These are phyloP conservation scores for Drosophila borborema DNA, from an alignment of 2,888 invertebrate species.

Conservation along the genomic window DNA sequence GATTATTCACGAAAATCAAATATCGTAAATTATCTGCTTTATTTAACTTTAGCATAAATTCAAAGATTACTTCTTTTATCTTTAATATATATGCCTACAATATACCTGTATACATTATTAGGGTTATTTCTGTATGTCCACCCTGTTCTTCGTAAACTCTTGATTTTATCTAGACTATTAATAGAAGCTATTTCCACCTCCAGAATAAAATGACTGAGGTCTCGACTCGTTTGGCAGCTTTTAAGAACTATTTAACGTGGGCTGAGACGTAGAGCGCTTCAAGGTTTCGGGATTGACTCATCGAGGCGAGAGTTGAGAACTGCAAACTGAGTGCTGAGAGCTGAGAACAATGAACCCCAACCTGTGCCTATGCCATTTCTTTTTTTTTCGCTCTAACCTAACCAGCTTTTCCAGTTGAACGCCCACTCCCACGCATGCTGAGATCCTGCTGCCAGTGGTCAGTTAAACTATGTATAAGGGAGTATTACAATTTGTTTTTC, in stretches of 20 bases:
- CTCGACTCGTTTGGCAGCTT: conserved; percentile 44
- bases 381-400: conserved; percentile 3
- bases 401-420: conserved; percentile 45
- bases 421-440: conserved; percentile 31
- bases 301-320: conserved; percentile 26
- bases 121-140: neutral
- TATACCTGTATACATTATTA: neutral
- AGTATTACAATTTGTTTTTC: neutral
- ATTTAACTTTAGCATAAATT: neutral
- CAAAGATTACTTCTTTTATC: neutral
- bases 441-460: neutral
- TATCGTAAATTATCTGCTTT: neutral
- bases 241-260: conserved; percentile 9
- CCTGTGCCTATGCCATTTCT: conserved; percentile 13
- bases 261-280: conserved; percentile 13
- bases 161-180: conserved; percentile 6
- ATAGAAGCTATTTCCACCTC: neutral
- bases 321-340: neutral
- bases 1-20: neutral
- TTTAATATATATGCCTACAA: neutral
- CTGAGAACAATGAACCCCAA: conserved; percentile 61
- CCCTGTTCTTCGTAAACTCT: neutral
- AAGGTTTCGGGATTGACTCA: conserved; percentile 45
- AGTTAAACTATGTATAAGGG: too few relatives aligned
- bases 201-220: neutral